These are phyloP conservation scores for Prosopocoilus inquinatus DNA, from an alignment of 2,888 invertebrate species.

Conservation along the genomic window DNA sequence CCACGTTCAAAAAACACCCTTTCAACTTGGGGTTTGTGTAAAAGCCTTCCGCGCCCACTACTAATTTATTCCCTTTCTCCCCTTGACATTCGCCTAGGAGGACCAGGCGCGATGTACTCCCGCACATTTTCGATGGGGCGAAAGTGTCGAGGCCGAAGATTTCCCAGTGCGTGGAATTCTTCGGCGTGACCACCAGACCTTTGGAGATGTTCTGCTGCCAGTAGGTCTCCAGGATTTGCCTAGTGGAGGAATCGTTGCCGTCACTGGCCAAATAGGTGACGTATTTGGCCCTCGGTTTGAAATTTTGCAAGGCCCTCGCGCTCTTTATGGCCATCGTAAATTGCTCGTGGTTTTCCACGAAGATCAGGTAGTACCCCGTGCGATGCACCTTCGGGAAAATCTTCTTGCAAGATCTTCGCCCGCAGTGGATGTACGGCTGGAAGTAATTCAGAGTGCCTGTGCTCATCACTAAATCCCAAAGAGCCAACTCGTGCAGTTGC, in stretches of 20 bases:
- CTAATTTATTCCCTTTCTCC: constrained; percentile 21
- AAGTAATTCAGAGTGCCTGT: constrained; percentile 11
- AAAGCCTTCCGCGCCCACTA: neutral
- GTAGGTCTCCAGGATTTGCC: constrained; percentile 12
- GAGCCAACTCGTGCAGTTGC: constrained; percentile 1
- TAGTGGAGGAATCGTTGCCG: constrained; percentile 8
- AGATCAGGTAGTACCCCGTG: constrained; percentile 18
- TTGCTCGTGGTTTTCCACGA: constrained; percentile 19
- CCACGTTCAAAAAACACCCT: constrained; percentile 27
- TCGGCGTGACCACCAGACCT: constrained; percentile 20
- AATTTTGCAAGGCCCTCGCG: constrained; percentile 12
- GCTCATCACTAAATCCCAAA: constrained; percentile 17
- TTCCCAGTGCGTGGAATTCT: constrained; percentile 15
- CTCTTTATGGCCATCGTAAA: constrained; percentile 11
- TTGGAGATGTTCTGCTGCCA: constrained; percentile 17
- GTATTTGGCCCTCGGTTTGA: constrained; percentile 20
- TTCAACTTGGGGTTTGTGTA: constrained; percentile 18
- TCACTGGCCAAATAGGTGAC: constrained; percentile 18
- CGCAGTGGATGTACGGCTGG: constrained; percentile 10
- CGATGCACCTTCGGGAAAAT: constrained; percentile 15
- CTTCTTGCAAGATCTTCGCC: constrained; percentile 7
- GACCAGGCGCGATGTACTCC: constrained; percentile 13
- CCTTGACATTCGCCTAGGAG: constrained; percentile 20
- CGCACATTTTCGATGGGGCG: constrained; percentile 14
- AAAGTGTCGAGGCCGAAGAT: constrained; percentile 25